phyloP scores from a whole-genome alignment of 2,888 invertebrate species.

The Dioctria linearis region DNA sequence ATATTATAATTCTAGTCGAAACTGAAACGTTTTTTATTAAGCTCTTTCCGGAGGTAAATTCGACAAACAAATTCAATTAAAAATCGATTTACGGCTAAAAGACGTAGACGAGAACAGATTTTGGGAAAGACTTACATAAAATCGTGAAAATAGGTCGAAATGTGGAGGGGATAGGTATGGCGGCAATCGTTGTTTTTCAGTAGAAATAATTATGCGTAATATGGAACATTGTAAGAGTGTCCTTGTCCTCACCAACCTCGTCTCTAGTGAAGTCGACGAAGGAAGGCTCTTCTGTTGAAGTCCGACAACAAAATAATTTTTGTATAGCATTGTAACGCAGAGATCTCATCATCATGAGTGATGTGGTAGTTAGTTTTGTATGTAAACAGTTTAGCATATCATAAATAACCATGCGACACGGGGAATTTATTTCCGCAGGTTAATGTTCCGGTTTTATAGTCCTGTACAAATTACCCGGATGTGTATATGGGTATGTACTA shows the following conservation, averaged over 20 bases:
- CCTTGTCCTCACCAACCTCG: neutral
- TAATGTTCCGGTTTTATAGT: constrained; percentile 54
- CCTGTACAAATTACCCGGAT: constrained; percentile 42
- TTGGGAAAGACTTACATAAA: neutral
- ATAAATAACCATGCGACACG: constrained; percentile 55
- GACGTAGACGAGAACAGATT: constrained; percentile 18
- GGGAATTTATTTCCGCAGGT: constrained; percentile 55
- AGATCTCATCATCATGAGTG: constrained; percentile 32
- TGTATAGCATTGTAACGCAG: neutral
- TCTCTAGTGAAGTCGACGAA: neutral
- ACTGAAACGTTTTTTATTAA: constrained; percentile 25
- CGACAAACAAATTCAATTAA: constrained; percentile 50
- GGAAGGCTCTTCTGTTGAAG: constrained; percentile 7
- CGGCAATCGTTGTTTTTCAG: neutral
- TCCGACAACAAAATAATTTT: constrained; percentile 30
- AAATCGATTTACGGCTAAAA: constrained; percentile 46
- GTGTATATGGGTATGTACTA: neutral
- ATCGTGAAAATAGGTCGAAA: neutral
- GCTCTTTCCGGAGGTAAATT: constrained; percentile 22
- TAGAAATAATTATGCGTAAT: constrained; percentile 31
- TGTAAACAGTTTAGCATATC: constrained; percentile 57
- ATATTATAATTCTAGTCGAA: constrained; percentile 9
- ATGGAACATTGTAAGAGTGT: constrained; percentile 22
- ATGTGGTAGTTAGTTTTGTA: constrained; percentile 46
- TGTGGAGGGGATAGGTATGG: neutral